Evolutionary conservation across 1,140 invertebrate species (phyloP), one percentile per base, ranked within the genome.

Genomic region (Apolygus lucorum): DNA sequence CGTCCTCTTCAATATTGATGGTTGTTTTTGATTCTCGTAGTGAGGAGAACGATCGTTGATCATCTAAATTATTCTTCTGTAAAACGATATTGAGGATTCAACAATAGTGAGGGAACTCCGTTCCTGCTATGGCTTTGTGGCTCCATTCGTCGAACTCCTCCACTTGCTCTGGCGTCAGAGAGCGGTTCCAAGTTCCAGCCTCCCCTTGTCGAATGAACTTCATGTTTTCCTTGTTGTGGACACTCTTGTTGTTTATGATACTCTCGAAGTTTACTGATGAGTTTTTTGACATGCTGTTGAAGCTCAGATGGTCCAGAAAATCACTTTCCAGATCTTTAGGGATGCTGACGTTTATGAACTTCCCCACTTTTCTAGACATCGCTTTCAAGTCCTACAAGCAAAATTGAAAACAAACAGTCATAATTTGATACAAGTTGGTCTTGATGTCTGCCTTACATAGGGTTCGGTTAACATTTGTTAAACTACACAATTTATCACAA

Each of bases 301-400:
- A 93, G 52, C 87, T 88, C 0, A 93, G 79, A 76, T 93, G 88
- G 1, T 90, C 83, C 28, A 83, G 84, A 0, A 95, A 80, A 17
- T 80, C 81, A 0, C 82, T 77, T 1, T 42, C 34, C 34, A 42
- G 17, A 11, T 62, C 21, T 22, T 21, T 62, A 11, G 59, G 24
- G 4, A 21, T 21, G 4, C 4, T n/a, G 4, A 11, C n/a, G 4
- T 22, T 22, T 11, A 62, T 42, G 17, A 42, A 42, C 4, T 42
- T 42, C 0, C 89, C 89, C n/a, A 91, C 88, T 74, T 82, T 85
- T 22, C 81, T 79, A 1, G 93, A 83, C 0, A 84, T 83, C 0
- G 78, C 79, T 0, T 79, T 78, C 64, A 90, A 80, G 77, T 92
- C 84, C 75, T 75, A 49, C 11, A 63, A 25, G 25, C 28, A n/a